Evolutionary conservation across 2,888 invertebrate species (phyloP).

Genomic region (Plebejus melissa): DNA sequence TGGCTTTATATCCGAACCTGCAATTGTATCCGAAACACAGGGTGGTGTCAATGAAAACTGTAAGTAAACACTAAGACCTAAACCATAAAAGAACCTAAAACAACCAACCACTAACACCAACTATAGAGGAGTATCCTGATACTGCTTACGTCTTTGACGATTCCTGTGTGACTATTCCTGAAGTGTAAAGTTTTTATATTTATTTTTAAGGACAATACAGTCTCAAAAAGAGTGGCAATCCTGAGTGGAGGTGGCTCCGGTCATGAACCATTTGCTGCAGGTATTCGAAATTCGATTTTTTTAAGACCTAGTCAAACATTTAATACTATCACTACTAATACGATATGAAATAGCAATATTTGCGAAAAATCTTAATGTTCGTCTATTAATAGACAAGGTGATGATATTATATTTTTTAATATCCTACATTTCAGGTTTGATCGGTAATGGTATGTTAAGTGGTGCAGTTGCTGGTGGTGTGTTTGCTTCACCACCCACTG

Average conservation of each 20-base stretch:
- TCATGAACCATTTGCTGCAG: slow-evolving; percentile 85
- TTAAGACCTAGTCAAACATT: no score
- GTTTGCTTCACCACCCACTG: slow-evolving; percentile 87
- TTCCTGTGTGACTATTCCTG: no score
- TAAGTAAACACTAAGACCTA: slow-evolving; percentile 39
- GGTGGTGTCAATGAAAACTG: slow-evolving; percentile 70
- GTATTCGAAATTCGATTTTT: slow-evolving; percentile 41
- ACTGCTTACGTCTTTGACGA: no score
- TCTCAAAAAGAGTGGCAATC: slow-evolving; percentile 65
- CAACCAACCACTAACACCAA: no score
- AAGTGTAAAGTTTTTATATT: not conserved
- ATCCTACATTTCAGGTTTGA: slow-evolving; percentile 76
- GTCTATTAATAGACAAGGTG: not conserved
- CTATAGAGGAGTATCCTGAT: no score
- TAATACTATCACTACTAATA: no score
- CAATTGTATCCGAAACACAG: slow-evolving; percentile 73
- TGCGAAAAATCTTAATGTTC: not conserved
- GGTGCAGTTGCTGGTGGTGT: slow-evolving; percentile 87
- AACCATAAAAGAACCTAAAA: no score
- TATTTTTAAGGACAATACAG: slow-evolving; percentile 49
- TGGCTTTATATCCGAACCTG: slow-evolving; percentile 69
- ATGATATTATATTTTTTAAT: not conserved
- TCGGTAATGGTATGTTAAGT: slow-evolving; percentile 89
- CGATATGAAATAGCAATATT: not conserved
- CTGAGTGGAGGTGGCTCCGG: slow-evolving; percentile 91